Conservation (phyloP, 1,140 invertebrate species). For the Drosophila serrata region DNA sequence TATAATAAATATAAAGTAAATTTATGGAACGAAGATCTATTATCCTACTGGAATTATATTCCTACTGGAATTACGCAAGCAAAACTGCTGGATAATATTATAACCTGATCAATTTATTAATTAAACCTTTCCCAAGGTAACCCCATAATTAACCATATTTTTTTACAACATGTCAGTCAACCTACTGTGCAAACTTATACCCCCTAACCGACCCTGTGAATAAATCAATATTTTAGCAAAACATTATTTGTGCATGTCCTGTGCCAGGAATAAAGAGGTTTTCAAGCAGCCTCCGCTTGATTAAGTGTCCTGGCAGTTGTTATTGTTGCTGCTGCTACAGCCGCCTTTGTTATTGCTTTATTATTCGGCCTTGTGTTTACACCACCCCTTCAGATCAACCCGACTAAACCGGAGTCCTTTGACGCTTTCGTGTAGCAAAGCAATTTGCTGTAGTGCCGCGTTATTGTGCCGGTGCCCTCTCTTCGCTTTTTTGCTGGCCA, state of each 20-base stretch:
- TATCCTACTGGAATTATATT: no score
- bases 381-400: conserved; percentile 50
- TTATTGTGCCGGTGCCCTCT: conserved; percentile 48
- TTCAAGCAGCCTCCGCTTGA: conserved; percentile 58
- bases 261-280: conserved; percentile 41
- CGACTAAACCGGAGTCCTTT: conserved; percentile 38
- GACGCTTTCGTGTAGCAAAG: conserved; percentile 72
- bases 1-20: no score
- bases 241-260: conserved; percentile 22
- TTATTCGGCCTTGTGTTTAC: conserved; percentile 72
- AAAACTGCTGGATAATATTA: not conserved
- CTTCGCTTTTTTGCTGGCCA: conserved; percentile 40
- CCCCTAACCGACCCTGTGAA: no score
- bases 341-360: conserved; percentile 57
- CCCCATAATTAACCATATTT: conserved; percentile 15
- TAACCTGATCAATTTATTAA: not conserved
- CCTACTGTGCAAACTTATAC: not conserved
- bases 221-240: conserved; percentile 44
- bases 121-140: not conserved
- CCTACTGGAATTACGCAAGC: no score
- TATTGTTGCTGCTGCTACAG: conserved; percentile 46
- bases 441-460: conserved; percentile 73
- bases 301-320: conserved; percentile 58
- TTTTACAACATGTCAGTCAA: conserved; percentile 4
- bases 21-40: no score